Base-by-base conservation (phyloP, 1,140 invertebrate species). In the Trachymyrmex cornetzi region DNA sequence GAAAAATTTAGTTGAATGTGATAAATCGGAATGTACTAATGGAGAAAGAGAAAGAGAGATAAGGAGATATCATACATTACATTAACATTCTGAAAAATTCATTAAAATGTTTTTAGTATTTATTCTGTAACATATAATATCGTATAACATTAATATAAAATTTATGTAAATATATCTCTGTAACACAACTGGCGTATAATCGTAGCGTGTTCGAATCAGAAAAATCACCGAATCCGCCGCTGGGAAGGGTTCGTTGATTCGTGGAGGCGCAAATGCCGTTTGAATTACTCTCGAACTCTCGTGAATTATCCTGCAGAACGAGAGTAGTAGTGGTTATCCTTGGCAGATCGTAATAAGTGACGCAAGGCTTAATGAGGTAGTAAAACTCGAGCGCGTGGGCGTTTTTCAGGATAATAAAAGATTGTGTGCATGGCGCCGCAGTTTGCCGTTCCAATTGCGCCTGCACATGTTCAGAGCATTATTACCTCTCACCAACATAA, bases 281-380 rank as follows among this genome's bases (percentile, higher is more conserved):
- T 71, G 75, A 75, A 84, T 84, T 53, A 61, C 75, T 77, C 59
- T 63, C 57, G 44, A 64, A 50, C 57, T 71, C 79, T 61, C 12
- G 16, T 48, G 67, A 59, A 59, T 81, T 48, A 85, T 74, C 57
- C 72, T 30, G 57, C n/a, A 12, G n/a, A 77, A 53, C 9, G 59
- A 61, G 44, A 64, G 48, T 19, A 53, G 30, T 12, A 50, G 44
- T 59, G 22, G 34, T 48, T 50, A 71, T 85, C 63, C 71, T 77
- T 75, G 50, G 11, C 50, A 57, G 72, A 75, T 85, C 22, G 44
- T 63, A 74, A 27, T 63, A 34, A 71, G 69, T 88, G 72, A 77
- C 50, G 87, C 59, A 85, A 86, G 57, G 34, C n/a, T 67, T 85
- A 85, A 88, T 74, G 86, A 88, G 75, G 44, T 48, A 66, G 57